These are phyloP conservation scores for Pachyuromys duprasi DNA, from an alignment of 2,797 vertebrate genomes.

Conservation along the genomic window DNA sequence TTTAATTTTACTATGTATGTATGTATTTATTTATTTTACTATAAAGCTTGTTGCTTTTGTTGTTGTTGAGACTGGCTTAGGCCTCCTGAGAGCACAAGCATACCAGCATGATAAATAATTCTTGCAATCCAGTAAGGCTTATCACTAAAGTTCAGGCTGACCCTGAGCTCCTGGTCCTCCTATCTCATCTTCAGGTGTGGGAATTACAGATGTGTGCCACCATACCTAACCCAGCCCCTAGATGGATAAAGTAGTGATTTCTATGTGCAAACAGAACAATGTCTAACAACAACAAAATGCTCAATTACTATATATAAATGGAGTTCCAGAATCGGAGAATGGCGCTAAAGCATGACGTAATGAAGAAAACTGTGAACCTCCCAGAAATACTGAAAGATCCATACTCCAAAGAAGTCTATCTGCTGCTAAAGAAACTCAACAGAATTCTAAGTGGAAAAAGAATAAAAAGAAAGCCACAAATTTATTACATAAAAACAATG, in stretches of 20 bases:
- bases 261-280: background rate
- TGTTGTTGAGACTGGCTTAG: too few relatives aligned
- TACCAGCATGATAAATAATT: background rate
- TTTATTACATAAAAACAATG: background rate
- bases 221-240: background rate
- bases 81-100: background rate
- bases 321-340: background rate
- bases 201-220: background rate
- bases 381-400: background rate
- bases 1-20: background rate
- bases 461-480: background rate
- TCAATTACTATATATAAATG: background rate
- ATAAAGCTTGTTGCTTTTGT: background rate
- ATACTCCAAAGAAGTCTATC: background rate
- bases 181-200: background rate
- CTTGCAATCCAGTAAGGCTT: background rate
- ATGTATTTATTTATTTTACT: background rate
- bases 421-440: background rate
- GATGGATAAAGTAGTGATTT: background rate
- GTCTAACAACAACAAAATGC: background rate
- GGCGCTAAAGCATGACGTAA: background rate
- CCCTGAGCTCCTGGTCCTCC: background rate
- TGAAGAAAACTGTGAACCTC: background rate
- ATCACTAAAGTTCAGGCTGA: background rate
- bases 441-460: slow-evolving; percentile 13